A percentile compares a stretch with the other conserved stretches of the same genome.
Conservation (phyloP, 2,888 invertebrate species). For the Omphaloscelis lunosa region DNA sequence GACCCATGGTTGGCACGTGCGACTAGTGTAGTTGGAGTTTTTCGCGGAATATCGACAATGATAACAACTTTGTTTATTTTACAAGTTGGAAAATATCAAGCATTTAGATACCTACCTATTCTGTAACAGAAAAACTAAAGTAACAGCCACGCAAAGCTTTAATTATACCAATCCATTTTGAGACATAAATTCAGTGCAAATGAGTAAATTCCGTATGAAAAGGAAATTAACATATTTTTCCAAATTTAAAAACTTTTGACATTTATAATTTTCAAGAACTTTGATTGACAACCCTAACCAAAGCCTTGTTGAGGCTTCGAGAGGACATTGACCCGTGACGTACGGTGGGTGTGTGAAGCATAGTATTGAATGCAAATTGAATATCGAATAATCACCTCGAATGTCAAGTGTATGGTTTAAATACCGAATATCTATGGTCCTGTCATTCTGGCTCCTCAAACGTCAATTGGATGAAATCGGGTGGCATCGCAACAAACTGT, state of each 20-base stretch:
- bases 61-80: not conserved
- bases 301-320: constrained; percentile 74
- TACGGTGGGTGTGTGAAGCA: constrained; percentile 71
- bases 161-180: not conserved
- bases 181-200: not conserved
- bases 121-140: not conserved
- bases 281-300: constrained; percentile 40
- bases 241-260: no score
- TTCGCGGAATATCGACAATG: not conserved
- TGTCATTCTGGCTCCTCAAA: constrained; percentile 8
- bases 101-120: not conserved
- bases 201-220: not conserved
- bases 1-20: constrained; percentile 49
- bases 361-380: constrained; percentile 63
- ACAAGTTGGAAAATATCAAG: not conserved
- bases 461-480: not conserved
- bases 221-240: not conserved
- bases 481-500: not conserved
- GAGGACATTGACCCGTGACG: constrained; percentile 74
- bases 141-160: not conserved
- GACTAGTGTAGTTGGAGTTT: not conserved
- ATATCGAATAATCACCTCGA: constrained; percentile 56
- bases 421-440: constrained; percentile 31
- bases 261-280: constrained; percentile 4
- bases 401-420: constrained; percentile 53